These are phyloP conservation scores for Bibio marci DNA, from an alignment of 2,888 invertebrate genomes.

Conservation along the genomic window DNA sequence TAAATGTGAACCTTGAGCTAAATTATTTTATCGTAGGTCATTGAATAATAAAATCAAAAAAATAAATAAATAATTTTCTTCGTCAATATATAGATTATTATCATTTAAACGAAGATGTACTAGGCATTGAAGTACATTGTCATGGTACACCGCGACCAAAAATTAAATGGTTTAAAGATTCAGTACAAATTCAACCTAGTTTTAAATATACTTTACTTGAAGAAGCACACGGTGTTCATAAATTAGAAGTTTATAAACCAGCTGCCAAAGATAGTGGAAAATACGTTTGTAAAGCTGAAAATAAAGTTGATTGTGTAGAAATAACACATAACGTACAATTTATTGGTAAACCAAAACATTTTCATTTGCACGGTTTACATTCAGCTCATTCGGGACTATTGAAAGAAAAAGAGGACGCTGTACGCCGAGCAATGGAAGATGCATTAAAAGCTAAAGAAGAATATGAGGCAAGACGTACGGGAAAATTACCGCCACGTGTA, in stretches of 20 bases:
- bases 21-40: neutral
- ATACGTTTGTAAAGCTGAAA: constrained; percentile 52
- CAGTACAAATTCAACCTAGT: constrained; percentile 22
- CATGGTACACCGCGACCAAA: constrained; percentile 27
- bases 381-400: constrained; percentile 23
- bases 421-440: constrained; percentile 23
- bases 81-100: constrained; percentile 22
- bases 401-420: constrained; percentile 21
- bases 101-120: constrained; percentile 36
- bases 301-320: constrained; percentile 42
- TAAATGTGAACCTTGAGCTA: too few relatives aligned
- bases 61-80: too few relatives aligned
- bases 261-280: constrained; percentile 43
- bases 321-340: constrained; percentile 31
- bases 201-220: constrained; percentile 26
- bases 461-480: constrained; percentile 14
- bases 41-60: too few relatives aligned
- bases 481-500: constrained; percentile 11
- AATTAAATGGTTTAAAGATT: constrained; percentile 25
- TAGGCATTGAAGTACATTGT: constrained; percentile 36
- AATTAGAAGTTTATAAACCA: constrained; percentile 36
- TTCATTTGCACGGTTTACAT: constrained; percentile 26
- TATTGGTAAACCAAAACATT: constrained; percentile 35
- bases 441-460: constrained; percentile 27
- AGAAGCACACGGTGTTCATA: constrained; percentile 32